Evolutionary conservation across 1,140 invertebrate genomes (phyloP).

Genomic region (Drosophila oshimai): DNA sequence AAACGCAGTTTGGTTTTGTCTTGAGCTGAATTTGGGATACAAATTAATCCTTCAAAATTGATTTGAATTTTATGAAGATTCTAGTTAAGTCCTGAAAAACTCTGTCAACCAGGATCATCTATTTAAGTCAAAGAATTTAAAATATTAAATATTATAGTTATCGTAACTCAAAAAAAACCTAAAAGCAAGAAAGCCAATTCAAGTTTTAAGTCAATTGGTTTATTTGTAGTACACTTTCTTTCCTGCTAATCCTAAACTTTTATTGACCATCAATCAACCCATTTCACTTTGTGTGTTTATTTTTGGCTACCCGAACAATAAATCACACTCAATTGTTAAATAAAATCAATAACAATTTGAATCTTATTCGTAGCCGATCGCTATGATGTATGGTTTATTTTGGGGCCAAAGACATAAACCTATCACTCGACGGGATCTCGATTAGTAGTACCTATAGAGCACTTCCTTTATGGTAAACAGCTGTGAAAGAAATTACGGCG

Average conservation of each 20-base stretch:
- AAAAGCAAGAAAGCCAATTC: not conserved
- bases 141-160: no score
- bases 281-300: conserved; percentile 11
- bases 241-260: not conserved
- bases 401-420: conserved; percentile 53
- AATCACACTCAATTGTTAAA: conserved; percentile 40
- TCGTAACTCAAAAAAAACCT: no score
- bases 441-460: conserved; percentile 47
- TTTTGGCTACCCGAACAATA: conserved; percentile 1
- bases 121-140: no score
- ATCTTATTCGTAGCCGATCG: conserved; percentile 28
- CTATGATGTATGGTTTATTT: conserved; percentile 67
- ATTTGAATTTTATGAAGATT: no score
- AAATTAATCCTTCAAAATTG: no score
- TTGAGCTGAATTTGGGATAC: conserved; percentile 4
- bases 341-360: conserved; percentile 52
- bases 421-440: conserved; percentile 50
- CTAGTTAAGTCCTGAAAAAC: no score
- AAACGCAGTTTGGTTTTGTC: conserved; percentile 1
- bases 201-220: not conserved
- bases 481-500: conserved; percentile 44
- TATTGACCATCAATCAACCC: not conserved
- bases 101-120: no score
- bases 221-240: not conserved
- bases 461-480: conserved; percentile 75